phyloP scores from a whole-genome alignment of 2,113 vertebrate species.

The Chionis minor region DNA sequence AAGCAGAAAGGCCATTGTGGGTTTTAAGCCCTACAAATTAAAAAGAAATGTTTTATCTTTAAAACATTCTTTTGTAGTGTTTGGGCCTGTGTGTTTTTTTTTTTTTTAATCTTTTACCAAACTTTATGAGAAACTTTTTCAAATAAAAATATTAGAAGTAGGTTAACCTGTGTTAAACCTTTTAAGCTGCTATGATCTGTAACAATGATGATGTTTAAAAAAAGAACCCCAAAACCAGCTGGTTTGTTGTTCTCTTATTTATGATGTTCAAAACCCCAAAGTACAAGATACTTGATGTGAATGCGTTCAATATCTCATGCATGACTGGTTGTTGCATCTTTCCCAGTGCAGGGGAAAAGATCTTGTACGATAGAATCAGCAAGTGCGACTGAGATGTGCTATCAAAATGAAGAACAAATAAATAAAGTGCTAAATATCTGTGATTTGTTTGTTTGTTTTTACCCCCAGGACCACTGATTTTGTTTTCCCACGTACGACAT shows the following conservation, averaged over 20 bases:
- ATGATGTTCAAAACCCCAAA: constrained; percentile 3
- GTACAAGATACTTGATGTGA: not conserved
- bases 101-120: not conserved
- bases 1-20: not conserved
- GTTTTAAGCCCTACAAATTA: not conserved
- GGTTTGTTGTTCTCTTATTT: constrained; percentile 31
- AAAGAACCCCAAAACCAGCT: not conserved
- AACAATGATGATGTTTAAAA: not conserved
- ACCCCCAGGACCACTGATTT: not conserved
- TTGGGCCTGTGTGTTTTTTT: not conserved
- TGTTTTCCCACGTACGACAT: not conserved
- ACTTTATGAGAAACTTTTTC: not conserved
- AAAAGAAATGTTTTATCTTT: not conserved
- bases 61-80: not conserved
- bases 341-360: constrained; percentile 21
- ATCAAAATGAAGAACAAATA: constrained; percentile 53
- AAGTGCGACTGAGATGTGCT: constrained; percentile 24
- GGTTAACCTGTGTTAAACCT: constrained; percentile 38
- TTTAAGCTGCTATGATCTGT: constrained; percentile 30
- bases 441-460: not conserved
- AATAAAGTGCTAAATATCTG: not conserved
- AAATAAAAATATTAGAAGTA: not conserved
- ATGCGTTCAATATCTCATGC: constrained; percentile 13
- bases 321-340: constrained; percentile 6
- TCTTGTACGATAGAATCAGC: constrained; percentile 31